phyloP scores from a whole-genome alignment of 2,113 vertebrate species.

The Misgurnus mizolepis region DNA sequence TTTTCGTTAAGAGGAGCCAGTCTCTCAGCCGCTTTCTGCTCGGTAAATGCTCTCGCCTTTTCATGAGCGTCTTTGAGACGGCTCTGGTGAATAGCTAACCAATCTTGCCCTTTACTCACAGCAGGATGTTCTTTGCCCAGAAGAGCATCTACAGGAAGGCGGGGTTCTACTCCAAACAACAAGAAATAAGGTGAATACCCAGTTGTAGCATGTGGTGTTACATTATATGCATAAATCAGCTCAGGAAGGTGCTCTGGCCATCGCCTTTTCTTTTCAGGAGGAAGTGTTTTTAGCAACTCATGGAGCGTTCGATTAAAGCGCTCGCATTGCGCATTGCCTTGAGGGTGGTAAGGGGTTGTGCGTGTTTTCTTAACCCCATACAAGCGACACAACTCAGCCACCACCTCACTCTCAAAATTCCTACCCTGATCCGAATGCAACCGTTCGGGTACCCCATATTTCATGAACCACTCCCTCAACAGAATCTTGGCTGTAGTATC shows the following conservation, averaged over 20 bases:
- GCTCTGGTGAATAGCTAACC: not conserved
- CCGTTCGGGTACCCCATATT: too few species aligned
- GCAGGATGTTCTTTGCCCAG: not conserved
- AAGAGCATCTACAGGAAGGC: not conserved
- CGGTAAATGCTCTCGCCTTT: not conserved
- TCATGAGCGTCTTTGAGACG: not conserved
- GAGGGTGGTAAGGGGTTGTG: not conserved
- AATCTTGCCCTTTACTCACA: not conserved
- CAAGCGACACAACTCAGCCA: not conserved
- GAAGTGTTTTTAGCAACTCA: too few species aligned
- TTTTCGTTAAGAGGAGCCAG: not conserved
- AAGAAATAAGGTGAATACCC: not conserved
- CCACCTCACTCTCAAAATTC: not conserved
- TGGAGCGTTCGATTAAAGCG: too few species aligned
- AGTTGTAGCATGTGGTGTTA: too few species aligned
- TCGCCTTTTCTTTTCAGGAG: too few species aligned
- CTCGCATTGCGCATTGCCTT: too few species aligned
- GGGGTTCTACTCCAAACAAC: conserved; percentile 15
- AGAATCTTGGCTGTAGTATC: too few species aligned
- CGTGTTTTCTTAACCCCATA: conserved; percentile 13
- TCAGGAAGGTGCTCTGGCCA: too few species aligned
- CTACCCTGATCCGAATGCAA: not conserved
- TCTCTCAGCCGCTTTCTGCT: conserved; percentile 18
- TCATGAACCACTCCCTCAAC: not conserved
- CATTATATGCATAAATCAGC: too few species aligned